These are phyloP conservation scores for Ophioninae sp. DNA, from an alignment of 2,888 invertebrate genomes.

Conservation along the genomic window DNA sequence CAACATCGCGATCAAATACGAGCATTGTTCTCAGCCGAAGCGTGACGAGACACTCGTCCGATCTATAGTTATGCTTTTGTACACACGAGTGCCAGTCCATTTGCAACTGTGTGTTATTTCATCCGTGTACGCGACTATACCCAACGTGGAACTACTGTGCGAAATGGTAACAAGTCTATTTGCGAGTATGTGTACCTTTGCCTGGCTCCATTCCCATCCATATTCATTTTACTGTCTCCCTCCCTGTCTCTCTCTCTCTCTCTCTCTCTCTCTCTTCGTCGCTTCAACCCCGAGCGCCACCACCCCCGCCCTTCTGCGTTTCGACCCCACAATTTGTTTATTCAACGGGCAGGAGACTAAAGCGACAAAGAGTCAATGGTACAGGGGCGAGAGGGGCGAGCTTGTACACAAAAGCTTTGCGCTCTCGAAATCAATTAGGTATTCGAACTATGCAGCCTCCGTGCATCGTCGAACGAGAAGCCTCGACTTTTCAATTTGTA, in stretches of 20 bases:
- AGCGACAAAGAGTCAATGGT: slow-evolving; percentile 19
- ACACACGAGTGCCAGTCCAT: not conserved
- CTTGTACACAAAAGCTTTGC: slow-evolving; percentile 36
- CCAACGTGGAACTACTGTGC: slow-evolving; percentile 20
- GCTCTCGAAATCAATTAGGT: slow-evolving; percentile 32
- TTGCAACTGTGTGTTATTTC: slow-evolving; percentile 14
- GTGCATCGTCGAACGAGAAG: slow-evolving; percentile 10
- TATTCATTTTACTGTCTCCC: slow-evolving; percentile 26
- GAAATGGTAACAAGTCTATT: slow-evolving; percentile 32
- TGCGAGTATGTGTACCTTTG: slow-evolving; percentile 28
- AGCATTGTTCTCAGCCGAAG: slow-evolving; percentile 52
- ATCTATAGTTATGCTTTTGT: not conserved
- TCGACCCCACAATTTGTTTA: slow-evolving; percentile 35
- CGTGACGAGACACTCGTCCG: slow-evolving; percentile 32
- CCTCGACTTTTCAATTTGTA: slow-evolving; percentile 23
- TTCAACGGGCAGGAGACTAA: slow-evolving; percentile 28
- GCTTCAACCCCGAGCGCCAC: too few species aligned
- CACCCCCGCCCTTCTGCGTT: not conserved
- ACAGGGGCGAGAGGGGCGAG: not conserved
- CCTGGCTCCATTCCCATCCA: slow-evolving; percentile 40
- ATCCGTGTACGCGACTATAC: slow-evolving; percentile 10
- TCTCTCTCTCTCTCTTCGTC: not conserved
- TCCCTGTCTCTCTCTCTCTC: not conserved
- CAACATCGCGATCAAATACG: slow-evolving; percentile 68
- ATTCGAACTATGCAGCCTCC: slow-evolving; percentile 8